Evolutionary conservation across 2,797 vertebrate genomes (phyloP), one percentile per base, ranked within the genome.

Genomic region (Lagodon rhomboides): DNA sequence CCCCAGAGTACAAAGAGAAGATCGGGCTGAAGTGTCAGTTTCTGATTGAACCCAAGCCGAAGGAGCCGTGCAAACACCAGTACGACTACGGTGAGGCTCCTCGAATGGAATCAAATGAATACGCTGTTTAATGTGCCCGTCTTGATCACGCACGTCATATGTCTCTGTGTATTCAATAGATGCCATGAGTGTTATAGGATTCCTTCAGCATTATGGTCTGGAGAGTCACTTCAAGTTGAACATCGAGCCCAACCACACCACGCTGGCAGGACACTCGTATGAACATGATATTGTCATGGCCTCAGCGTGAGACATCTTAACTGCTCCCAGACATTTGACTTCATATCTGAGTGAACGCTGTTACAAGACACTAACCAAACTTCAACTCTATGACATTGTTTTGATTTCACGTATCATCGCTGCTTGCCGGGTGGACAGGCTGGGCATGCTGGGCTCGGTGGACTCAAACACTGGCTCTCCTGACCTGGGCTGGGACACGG

Each of bases 221-320:
- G 92, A 94, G 38, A 62, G 46, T 25, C 74, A 95, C 85, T 95
- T 95, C 22, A 94, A 94, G 85, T 54, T 95, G 80, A 95, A 95
- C 79, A 94, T 95, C 2, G 94, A 94, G 84, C 94, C 94, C 80
- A 95, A 93, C 88, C 92, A 94, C 91, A 94, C 93, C 44, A 93
- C 93, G n/a, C 80, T 95, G 87, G 94, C 93, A 10, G 94, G 94
- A 77, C 94, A 94, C 79, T 89, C 91, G 3, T 94, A 94, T 12
- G 93, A 94, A 68, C 93, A 94, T 1, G 90, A 95, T 59, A 13
- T 94, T 0, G 70, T 94, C 86, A 89, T 92, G 91, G 92, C 92
- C 5, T 94, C 93, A n/a, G 87, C 69, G 93, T 91, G 80, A 86
- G 90, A 49, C 20, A 6, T 22, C 13, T 12, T 1, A 17, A 46